Evolutionary conservation across 2,797 vertebrate species (phyloP).

Genomic region (Spea hammondii): DNA sequence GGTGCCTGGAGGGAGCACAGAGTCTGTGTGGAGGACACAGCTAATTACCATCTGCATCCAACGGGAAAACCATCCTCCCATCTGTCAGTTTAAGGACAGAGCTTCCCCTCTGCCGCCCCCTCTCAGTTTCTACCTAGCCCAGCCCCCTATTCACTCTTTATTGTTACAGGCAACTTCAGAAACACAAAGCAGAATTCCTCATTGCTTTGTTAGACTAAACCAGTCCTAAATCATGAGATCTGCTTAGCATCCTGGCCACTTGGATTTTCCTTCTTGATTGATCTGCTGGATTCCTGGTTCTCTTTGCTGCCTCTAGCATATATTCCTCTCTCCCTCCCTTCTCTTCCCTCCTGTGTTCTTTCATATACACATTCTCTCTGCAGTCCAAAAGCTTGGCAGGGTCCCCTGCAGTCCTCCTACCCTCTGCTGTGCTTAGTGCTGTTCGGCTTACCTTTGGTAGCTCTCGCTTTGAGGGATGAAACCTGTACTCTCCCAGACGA

Average conservation of each 20-base stretch:
- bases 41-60: slow-evolving; percentile 61
- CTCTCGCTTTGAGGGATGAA: slow-evolving; percentile 20
- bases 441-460: slow-evolving; percentile 1
- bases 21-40: slow-evolving; percentile 22
- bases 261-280: neutral
- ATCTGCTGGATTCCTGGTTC: neutral
- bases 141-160: slow-evolving; percentile 32
- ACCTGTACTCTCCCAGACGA: slow-evolving; percentile 7
- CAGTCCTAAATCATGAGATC: neutral
- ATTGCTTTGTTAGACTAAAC: neutral
- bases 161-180: slow-evolving; percentile 40
- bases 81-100: slow-evolving; percentile 50
- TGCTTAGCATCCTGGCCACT: slow-evolving; percentile 11
- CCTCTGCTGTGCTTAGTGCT: neutral
- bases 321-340: slow-evolving; percentile 19
- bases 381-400: slow-evolving; percentile 34
- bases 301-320: slow-evolving; percentile 14
- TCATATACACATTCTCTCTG: slow-evolving; percentile 37
- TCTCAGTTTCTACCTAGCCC: slow-evolving; percentile 31
- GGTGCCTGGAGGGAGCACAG: slow-evolving; percentile 46
- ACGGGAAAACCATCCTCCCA: slow-evolving; percentile 47
- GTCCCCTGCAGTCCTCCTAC: slow-evolving; percentile 38
- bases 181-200: slow-evolving; percentile 38
- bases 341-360: slow-evolving; percentile 9
- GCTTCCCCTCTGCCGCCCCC: slow-evolving; percentile 20